phyloP scores from a whole-genome alignment of 2,888 invertebrate species.

The Coelopa pilipes region DNA sequence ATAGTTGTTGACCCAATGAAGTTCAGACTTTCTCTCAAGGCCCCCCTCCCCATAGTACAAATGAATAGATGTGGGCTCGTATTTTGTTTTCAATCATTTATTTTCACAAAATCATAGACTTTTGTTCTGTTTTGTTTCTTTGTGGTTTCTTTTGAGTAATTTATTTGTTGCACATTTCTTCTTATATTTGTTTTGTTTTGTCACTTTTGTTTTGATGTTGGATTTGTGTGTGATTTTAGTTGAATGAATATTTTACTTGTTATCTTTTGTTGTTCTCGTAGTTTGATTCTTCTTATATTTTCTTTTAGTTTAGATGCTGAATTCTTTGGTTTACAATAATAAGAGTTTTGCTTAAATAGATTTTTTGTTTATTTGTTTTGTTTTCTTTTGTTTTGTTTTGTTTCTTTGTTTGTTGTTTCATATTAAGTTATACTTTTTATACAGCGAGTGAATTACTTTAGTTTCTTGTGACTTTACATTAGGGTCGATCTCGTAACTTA shows the following conservation, averaged over 20 bases:
- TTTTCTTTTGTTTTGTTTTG: not conserved
- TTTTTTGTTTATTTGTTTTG: not conserved
- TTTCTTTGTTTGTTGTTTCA: not conserved
- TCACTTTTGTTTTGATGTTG: constrained; percentile 1
- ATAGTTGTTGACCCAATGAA: no score
- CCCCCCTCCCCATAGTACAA: no score
- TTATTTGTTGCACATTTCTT: constrained; percentile 9
- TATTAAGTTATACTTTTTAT: not conserved
- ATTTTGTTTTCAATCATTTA: constrained; percentile 10
- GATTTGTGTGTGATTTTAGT: not conserved
- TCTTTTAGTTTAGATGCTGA: not conserved
- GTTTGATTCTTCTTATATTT: not conserved
- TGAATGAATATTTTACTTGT: not conserved
- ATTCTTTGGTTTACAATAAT: constrained; percentile 17
- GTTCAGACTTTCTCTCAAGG: no score
- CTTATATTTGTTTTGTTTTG: not conserved
- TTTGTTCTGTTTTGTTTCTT: not conserved
- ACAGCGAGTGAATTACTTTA: constrained; percentile 12
- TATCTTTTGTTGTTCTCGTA: not conserved
- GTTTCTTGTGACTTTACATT: constrained; percentile 8
- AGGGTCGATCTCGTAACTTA: not conserved
- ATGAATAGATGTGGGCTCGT: no score
- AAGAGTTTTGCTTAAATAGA: constrained; percentile 12
- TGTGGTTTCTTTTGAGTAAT: constrained; percentile 1
- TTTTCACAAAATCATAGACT: constrained; percentile 21